Base-by-base conservation (phyloP, 2,888 invertebrate species). In the Fragum fragum region DNA sequence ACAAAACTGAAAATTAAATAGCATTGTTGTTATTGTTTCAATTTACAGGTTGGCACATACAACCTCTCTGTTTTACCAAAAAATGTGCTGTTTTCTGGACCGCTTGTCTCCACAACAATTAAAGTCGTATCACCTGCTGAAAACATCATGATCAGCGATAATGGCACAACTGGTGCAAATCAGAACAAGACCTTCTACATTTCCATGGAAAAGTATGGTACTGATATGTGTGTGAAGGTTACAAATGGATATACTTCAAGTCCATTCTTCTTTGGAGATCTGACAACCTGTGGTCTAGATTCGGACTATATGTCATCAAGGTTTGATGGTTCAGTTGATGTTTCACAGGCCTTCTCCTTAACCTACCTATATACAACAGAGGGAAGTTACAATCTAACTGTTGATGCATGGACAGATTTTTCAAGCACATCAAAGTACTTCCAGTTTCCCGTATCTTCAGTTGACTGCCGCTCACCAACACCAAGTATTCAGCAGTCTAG, bases 381-480 rank as follows among this genome's bases (percentile, higher is more conserved):
- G 0, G 83, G 85, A 14, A 80, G 74, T 18, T 89, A 79, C 61
- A 71, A 28, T 1, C 42, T 90, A 6, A 75, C 18, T 0, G 83
- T 84, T 0, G 81, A 42, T 0, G 89, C 86, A 1, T 77, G 73
- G 70, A 90, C 90, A 74, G 21, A 28, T 7, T 73, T 83, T 36
- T 87, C 89, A 0, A 66, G 36, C 1, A 61, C 36, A 1, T 69
- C 57, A 0, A 28, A 55, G 2, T 26, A 57, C 0, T 57, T 89
- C 16, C 47, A 68, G 11, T 89, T 89, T 63, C 80, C 89, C 1
- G 87, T 93, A 26, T 89, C 90, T 0, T 69, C 70, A 7, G 61
- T 89, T 0, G 86, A 90, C 73, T 93, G 93, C 66, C 32, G 63
- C 16, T 78, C 88, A 9, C 93, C 93, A 11, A 73, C 68, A 6